Conservation (phyloP, 2,113 vertebrate species). For the Xiphias gladius region DNA sequence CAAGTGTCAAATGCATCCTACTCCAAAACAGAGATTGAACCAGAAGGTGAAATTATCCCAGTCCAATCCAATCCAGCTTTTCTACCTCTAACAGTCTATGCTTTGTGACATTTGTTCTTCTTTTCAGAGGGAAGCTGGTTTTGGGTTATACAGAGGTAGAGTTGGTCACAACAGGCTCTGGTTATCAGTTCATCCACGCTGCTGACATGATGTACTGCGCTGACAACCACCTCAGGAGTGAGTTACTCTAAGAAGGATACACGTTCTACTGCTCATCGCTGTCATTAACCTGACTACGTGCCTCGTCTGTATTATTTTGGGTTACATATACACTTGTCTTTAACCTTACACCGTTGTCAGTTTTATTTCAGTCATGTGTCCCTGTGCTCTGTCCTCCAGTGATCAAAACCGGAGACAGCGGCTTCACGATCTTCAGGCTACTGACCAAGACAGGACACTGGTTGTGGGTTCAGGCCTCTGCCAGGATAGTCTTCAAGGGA, state of each 20-base stretch:
- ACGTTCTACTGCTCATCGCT: background rate
- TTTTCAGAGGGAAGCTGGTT: conserved; percentile 73
- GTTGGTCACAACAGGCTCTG: conserved; percentile 73
- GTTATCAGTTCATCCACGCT: conserved; percentile 83
- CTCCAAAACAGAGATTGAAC: too few species aligned
- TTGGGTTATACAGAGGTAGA: conserved; percentile 82
- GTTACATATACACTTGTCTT: too few species aligned
- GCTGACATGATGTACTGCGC: conserved; percentile 85
- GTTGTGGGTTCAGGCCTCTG: conserved; percentile 85
- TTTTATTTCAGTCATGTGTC: background rate
- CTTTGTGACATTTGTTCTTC: background rate
- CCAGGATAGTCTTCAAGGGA: conserved; percentile 81
- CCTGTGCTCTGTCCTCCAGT: conserved; percentile 69
- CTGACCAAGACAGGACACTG: conserved; percentile 82
- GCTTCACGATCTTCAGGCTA: conserved; percentile 80
- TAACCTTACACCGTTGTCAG: background rate
- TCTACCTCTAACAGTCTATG: background rate
- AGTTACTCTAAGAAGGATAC: conserved; percentile 29
- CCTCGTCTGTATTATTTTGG: background rate
- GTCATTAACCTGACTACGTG: background rate
- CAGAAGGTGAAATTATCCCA: background rate
- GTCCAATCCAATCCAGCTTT: too few species aligned
- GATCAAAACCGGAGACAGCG: conserved; percentile 84
- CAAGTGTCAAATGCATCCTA: too few species aligned
- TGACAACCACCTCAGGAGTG: conserved; percentile 81